Evolutionary conservation across 1,140 invertebrate species (phyloP).

Genomic region (Drosophila quadrilineata): DNA sequence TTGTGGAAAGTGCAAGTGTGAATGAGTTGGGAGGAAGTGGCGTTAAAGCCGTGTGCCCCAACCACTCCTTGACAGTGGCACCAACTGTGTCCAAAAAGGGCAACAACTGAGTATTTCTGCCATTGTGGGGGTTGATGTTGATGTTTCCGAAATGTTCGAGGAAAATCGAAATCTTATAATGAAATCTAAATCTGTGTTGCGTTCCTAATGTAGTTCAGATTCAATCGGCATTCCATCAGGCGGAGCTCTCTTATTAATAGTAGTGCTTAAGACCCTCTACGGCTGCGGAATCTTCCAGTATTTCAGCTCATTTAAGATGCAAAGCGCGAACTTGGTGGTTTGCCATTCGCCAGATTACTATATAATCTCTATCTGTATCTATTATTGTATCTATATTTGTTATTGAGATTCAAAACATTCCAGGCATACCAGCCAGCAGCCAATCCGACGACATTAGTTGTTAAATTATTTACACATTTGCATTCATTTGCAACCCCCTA

Average conservation of each 20-base stretch:
- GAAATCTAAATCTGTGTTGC: conserved; percentile 3
- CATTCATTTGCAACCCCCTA: conserved; percentile 39
- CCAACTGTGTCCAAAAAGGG: conserved; percentile 3
- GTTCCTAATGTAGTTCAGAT: neutral
- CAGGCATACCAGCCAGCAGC: conserved; percentile 27
- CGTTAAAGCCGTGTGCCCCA: neutral
- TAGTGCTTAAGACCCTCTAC: neutral
- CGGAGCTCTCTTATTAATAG: neutral
- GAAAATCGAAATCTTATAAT: conserved; percentile 3
- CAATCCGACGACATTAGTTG: conserved; percentile 30
- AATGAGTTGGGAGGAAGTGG: conserved; percentile 15
- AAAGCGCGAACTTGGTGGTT: conserved; percentile 1
- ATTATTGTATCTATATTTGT: conserved; percentile 3
- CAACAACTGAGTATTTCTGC: neutral
- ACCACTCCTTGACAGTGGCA: neutral
- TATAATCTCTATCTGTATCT: conserved; percentile 26
- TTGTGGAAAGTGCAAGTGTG: conserved; percentile 28
- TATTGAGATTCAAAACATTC: conserved; percentile 20
- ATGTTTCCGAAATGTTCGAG: too few relatives aligned
- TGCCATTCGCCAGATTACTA: conserved; percentile 17
- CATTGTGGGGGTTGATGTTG: too few relatives aligned
- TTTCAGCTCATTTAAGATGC: conserved; percentile 46
- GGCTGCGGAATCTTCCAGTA: too few relatives aligned
- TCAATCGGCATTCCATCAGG: neutral
- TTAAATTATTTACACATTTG: conserved; percentile 61